Percentiles rank a stretch among this genome's conserved stretches.
phyloP scores from a whole-genome alignment of 2,888 invertebrate species.

The Gandaritis pyraliata region DNA sequence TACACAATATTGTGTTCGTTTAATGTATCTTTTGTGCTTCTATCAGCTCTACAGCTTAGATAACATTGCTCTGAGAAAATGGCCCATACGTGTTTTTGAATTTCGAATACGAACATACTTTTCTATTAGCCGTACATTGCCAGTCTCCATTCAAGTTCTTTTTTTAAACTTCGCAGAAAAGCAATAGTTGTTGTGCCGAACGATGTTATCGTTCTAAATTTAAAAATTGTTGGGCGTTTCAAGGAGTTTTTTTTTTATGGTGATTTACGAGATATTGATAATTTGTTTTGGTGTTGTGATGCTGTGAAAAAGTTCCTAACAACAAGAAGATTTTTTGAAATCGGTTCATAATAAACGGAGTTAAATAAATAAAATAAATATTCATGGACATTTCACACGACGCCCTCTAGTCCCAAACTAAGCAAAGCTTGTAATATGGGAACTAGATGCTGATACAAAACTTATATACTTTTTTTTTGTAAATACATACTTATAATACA shows the following conservation, averaged over 20 bases:
- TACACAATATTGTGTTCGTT: too few relatives aligned
- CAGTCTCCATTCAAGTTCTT: constrained; percentile 20
- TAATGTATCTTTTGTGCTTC: too few relatives aligned
- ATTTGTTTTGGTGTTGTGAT: not conserved
- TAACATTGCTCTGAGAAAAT: constrained; percentile 14
- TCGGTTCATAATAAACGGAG: too few relatives aligned
- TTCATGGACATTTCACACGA: too few relatives aligned
- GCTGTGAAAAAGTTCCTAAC: not conserved
- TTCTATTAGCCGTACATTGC: constrained; percentile 41
- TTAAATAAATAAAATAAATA: too few relatives aligned
- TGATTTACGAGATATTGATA: constrained; percentile 2
- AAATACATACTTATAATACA: too few relatives aligned
- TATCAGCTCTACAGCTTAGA: not conserved
- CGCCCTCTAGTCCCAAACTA: too few relatives aligned
- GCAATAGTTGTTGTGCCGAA: constrained; percentile 24
- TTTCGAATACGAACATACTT: constrained; percentile 44
- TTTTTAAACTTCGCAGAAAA: constrained; percentile 26
- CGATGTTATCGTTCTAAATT: constrained; percentile 12
- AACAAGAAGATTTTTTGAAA: too few relatives aligned
- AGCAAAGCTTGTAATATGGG: too few relatives aligned
- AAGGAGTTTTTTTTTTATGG: constrained; percentile 5
- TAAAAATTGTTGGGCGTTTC: constrained; percentile 2
- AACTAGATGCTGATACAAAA: too few relatives aligned
- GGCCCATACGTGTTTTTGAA: constrained; percentile 40
- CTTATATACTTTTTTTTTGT: too few relatives aligned